phyloP scores from a whole-genome alignment of 2,797 vertebrate species.

The Gobionotothen gibberifrons region DNA sequence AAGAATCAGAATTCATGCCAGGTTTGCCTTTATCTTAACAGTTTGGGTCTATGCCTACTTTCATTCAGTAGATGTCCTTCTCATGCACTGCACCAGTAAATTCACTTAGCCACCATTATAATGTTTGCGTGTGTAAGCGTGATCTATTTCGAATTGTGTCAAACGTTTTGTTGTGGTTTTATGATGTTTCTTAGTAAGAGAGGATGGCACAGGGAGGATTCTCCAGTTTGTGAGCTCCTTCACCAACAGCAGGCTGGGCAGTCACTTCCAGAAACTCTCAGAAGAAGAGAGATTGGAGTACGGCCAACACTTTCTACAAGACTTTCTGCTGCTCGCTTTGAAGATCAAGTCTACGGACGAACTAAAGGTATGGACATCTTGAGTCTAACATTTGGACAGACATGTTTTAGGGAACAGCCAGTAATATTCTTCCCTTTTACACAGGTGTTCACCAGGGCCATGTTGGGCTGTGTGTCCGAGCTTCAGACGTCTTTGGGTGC shows the following conservation, averaged over 20 bases:
- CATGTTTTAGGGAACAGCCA: not conserved
- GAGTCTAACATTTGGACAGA: not conserved
- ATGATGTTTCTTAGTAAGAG: conserved; percentile 47
- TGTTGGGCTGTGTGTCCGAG: conserved; percentile 70
- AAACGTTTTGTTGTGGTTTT: not conserved
- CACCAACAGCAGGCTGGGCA: conserved; percentile 65
- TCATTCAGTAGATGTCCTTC: too few species aligned
- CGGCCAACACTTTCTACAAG: conserved; percentile 66
- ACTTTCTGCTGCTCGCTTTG: conserved; percentile 77
- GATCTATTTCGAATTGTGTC: not conserved
- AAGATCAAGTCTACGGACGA: conserved; percentile 72
- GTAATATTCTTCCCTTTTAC: not conserved
- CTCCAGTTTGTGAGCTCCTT: conserved; percentile 77
- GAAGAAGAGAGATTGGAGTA: conserved; percentile 56
- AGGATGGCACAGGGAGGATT: conserved; percentile 54
- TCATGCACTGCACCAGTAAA: too few species aligned
- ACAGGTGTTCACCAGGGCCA: conserved; percentile 72
- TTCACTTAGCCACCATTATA: too few species aligned
- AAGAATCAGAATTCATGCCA: conserved; percentile 81
- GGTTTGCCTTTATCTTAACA: conserved; percentile 49
- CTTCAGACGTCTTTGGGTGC: conserved; percentile 67
- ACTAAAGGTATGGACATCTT: conserved; percentile 58
- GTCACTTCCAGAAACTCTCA: conserved; percentile 68
- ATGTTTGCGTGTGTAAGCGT: too few species aligned
- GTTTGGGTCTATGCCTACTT: too few species aligned